Percentiles rank a stretch among this genome's conserved stretches.
Evolutionary conservation across 2,113 vertebrate genomes (phyloP).

Genomic region (Orcinus orca): DNA sequence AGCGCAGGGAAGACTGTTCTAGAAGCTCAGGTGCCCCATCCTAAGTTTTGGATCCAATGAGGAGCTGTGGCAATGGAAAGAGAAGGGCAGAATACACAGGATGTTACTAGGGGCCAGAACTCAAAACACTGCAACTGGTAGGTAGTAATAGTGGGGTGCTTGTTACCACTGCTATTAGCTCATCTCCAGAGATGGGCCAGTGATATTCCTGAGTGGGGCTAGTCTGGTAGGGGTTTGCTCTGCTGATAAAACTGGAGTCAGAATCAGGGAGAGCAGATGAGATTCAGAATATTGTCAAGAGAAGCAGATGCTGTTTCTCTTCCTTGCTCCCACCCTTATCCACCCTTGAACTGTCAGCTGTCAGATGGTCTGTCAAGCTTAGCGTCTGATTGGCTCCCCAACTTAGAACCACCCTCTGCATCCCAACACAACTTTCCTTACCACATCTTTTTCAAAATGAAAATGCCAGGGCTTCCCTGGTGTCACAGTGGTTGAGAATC

Average conservation of each 20-base stretch:
- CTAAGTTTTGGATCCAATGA: neutral
- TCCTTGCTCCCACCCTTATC: neutral
- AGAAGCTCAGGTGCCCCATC: neutral
- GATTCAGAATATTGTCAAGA: neutral
- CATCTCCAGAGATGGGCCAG: neutral
- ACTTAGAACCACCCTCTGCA: neutral
- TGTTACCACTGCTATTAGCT: neutral
- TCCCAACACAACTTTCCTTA: neutral
- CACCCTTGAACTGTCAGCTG: neutral
- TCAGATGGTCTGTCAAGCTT: neutral
- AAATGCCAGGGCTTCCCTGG: neutral
- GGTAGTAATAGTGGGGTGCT: neutral
- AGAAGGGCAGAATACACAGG: neutral
- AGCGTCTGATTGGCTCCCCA: neutral
- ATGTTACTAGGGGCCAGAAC: neutral
- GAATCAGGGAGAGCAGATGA: neutral
- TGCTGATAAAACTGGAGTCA: neutral
- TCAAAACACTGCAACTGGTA: neutral
- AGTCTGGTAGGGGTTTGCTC: neutral
- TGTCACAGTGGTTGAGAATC: too few species aligned
- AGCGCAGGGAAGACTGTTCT: neutral
- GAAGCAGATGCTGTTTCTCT: neutral
- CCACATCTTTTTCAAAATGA: neutral
- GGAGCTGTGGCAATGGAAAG: neutral
- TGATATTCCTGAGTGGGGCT: neutral